Conservation (phyloP, 2,888 invertebrate genomes). For the Tricholauxania praeusta region DNA sequence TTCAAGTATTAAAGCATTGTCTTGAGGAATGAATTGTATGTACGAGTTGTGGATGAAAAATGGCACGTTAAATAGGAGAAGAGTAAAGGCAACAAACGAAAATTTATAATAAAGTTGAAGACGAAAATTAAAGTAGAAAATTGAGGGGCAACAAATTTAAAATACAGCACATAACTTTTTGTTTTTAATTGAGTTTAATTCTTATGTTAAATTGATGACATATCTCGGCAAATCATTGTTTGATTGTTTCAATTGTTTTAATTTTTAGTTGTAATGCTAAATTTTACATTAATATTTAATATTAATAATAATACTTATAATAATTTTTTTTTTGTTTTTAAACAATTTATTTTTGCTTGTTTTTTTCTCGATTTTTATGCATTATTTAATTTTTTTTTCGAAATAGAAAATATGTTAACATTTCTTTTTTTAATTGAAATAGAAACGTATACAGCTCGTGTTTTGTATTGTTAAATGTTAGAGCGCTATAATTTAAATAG, state of each 20-base stretch:
- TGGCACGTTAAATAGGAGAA: conserved; percentile 24
- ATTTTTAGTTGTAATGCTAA: conserved; percentile 15
- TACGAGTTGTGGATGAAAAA: conserved; percentile 4
- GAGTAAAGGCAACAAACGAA: not conserved
- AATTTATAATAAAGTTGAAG: not conserved
- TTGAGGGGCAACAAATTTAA: not conserved
- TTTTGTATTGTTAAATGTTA: not conserved
- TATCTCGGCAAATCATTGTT: no score
- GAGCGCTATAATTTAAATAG: no score
- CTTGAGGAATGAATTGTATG: not conserved
- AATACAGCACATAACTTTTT: conserved; percentile 17
- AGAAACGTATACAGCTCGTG: conserved; percentile 11
- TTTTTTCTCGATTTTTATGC: not conserved
- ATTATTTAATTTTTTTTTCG: not conserved
- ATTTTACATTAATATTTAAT: conserved; percentile 27
- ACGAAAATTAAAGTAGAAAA: not conserved
- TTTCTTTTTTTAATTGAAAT: not conserved
- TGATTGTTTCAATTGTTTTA: not conserved
- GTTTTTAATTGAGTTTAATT: not conserved
- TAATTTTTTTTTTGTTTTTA: conserved; percentile 16
- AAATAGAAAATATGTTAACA: not conserved
- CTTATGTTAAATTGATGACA: no score
- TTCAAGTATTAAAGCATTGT: not conserved
- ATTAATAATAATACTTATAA: conserved; percentile 25
- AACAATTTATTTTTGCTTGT: not conserved